These are phyloP conservation scores for Alentia gelatinosa DNA, from an alignment of 2,888 invertebrate species.

Conservation along the genomic window DNA sequence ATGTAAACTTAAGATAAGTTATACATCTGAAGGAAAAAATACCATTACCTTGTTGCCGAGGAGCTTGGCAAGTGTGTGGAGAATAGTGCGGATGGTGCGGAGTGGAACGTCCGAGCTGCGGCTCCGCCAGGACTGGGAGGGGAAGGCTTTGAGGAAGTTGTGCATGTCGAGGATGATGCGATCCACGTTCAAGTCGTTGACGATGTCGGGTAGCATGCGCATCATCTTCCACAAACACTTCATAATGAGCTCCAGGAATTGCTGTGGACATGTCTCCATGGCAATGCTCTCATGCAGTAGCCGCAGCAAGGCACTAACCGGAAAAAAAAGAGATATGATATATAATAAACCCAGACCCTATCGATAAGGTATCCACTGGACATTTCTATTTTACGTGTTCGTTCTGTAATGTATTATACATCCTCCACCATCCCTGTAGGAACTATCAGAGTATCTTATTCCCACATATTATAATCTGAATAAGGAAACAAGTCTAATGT, in stretches of 20 bases:
- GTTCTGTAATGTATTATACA: no score
- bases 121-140: slow-evolving; percentile 92
- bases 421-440: no score
- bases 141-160: slow-evolving; percentile 92
- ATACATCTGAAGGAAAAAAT: background rate
- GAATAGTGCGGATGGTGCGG: slow-evolving; percentile 93
- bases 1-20: background rate
- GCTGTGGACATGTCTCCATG: slow-evolving; percentile 83
- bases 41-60: slow-evolving; percentile 87
- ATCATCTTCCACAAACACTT: slow-evolving; percentile 96
- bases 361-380: no score
- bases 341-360: no score
- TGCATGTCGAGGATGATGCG: slow-evolving; percentile 89
- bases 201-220: slow-evolving; percentile 91
- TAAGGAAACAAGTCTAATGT: no score
- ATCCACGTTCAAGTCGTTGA: slow-evolving; percentile 81
- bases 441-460: no score
- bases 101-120: slow-evolving; percentile 89
- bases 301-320: slow-evolving; percentile 92
- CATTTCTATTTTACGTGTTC: no score
- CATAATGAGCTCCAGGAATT: slow-evolving; percentile 81
- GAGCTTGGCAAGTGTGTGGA: slow-evolving; percentile 94
- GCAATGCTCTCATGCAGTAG: slow-evolving; percentile 92
- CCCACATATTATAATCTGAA: no score
- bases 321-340: no score